Evolutionary conservation across 2,797 vertebrate genomes (phyloP).

Genomic region (Pseudopleuronectes americanus): DNA sequence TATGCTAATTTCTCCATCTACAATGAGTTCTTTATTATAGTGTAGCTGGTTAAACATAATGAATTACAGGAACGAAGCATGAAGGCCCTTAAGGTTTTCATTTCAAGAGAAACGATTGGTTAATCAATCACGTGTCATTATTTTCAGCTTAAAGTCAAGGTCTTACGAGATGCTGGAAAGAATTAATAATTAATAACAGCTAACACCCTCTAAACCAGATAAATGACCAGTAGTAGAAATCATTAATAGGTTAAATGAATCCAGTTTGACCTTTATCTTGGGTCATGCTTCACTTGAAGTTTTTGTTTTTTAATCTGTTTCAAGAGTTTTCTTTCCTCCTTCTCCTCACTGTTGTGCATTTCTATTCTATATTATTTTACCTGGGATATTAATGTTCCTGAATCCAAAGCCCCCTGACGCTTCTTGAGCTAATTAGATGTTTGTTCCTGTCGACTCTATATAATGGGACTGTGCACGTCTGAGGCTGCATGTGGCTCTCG

Average conservation of each 20-base stretch:
- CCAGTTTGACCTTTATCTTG: neutral
- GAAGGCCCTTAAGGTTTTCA: neutral
- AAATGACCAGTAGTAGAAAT: no score
- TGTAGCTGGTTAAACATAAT: neutral
- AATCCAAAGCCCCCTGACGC: constrained; percentile 10
- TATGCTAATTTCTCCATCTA: neutral
- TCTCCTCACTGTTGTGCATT: constrained; percentile 1
- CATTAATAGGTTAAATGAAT: neutral
- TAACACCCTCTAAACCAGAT: no score
- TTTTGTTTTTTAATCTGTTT: neutral
- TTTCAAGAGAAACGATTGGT: neutral
- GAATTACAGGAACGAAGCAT: neutral
- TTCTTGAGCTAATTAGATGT: constrained; percentile 36
- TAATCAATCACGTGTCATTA: neutral
- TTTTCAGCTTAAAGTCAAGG: neutral
- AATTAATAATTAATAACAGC: neutral
- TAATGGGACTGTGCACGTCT: constrained; percentile 23
- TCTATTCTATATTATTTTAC: constrained; percentile 10
- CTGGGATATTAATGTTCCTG: no score
- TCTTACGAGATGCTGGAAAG: neutral
- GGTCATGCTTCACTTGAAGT: neutral
- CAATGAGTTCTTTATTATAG: neutral
- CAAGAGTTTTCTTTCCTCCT: neutral
- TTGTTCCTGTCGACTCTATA: constrained; percentile 33
- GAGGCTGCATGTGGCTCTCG: constrained; percentile 25